Evolutionary conservation across 2,888 invertebrate genomes (phyloP).

Genomic region (Rotaria sp.): DNA sequence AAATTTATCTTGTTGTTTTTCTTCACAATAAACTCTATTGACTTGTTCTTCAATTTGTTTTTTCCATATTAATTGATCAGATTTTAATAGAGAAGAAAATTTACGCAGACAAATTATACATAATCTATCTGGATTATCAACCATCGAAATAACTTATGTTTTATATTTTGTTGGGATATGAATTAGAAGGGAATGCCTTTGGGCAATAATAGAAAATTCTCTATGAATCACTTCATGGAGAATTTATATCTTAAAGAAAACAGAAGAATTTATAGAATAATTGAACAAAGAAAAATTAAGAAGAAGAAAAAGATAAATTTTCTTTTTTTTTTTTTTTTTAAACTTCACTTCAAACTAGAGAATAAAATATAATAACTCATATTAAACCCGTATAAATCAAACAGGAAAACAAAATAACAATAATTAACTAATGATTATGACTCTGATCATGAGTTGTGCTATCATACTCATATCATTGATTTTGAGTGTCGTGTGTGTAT

Average conservation of each 20-base stretch:
- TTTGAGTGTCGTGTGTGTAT: background rate
- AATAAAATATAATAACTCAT: background rate
- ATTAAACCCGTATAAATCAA: background rate
- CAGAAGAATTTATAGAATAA: background rate
- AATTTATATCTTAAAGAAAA: background rate
- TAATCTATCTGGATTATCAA: conserved; percentile 10
- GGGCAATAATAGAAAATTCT: background rate
- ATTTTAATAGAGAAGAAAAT: background rate
- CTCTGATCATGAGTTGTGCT: background rate
- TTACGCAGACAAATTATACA: background rate
- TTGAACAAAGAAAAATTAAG: background rate
- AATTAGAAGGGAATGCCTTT: background rate
- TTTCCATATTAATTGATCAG: background rate
- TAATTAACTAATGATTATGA: conserved; percentile 13
- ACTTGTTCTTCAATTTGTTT: conserved; percentile 4
- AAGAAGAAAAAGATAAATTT: background rate
- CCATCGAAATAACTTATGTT: background rate
- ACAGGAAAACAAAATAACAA: background rate
- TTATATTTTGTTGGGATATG: background rate
- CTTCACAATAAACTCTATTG: background rate
- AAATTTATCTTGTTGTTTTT: background rate
- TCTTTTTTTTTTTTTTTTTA: background rate
- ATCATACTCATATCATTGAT: background rate
- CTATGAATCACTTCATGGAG: background rate
- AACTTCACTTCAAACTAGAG: background rate